Percentiles rank a stretch among this genome's conserved stretches.
phyloP scores from a whole-genome alignment of 2,888 invertebrate genomes.

The Euphydryas editha region DNA sequence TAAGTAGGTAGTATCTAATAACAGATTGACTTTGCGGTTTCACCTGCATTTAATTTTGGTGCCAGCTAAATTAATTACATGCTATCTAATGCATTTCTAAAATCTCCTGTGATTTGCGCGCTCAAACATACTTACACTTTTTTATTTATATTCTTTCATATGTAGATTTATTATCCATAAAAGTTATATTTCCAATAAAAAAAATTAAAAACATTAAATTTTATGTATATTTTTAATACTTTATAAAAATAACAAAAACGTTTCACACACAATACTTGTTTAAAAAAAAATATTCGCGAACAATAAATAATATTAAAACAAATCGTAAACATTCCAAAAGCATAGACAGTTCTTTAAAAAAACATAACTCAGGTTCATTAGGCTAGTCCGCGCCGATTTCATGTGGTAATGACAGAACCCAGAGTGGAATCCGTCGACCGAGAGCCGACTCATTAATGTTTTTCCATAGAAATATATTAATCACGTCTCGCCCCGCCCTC shows the following conservation, averaged over 20 bases:
- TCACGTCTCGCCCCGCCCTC: constrained; percentile 73
- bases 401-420: constrained; percentile 42
- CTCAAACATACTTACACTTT: too few relatives aligned
- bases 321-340: constrained; percentile 21
- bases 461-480: constrained; percentile 81
- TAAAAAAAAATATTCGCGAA: neutral
- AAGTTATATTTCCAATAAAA: neutral
- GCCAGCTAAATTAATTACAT: too few relatives aligned
- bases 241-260: neutral
- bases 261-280: neutral
- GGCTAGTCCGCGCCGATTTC: constrained; percentile 30
- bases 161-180: neutral
- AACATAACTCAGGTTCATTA: constrained; percentile 38
- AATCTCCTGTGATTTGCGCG: too few relatives aligned
- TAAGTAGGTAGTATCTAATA: too few relatives aligned
- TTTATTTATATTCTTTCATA: too few relatives aligned
- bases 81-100: too few relatives aligned
- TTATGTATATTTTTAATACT: too few relatives aligned
- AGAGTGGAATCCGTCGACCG: constrained; percentile 50
- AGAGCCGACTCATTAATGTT: constrained; percentile 72
- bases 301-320: constrained; percentile 15
- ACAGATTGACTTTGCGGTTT: too few relatives aligned
- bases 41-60: too few relatives aligned
- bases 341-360: constrained; percentile 27
- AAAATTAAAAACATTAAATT: too few relatives aligned